Evolutionary conservation across 37 sponge, comb jelly and placozoan genomes (phyloP), one percentile per base, ranked within the genome.

Genomic region (Ephydatia muelleri): DNA sequence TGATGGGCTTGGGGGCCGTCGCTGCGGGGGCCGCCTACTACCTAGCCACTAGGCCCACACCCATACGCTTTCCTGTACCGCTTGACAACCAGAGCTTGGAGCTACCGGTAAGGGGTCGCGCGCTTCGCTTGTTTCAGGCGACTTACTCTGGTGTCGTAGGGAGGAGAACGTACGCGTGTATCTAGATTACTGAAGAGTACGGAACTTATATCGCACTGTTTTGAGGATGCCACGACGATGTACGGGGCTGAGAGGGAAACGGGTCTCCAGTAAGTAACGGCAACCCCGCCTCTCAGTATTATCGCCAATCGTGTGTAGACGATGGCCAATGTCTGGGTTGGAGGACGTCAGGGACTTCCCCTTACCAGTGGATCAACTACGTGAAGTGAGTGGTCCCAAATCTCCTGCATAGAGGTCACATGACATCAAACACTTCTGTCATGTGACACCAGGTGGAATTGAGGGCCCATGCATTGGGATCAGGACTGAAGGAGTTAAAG

Each of bases 241-340:
- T 95, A 95, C 70, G 88, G 92, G 23, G 81, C 83, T 85, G 82
- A 43, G 93, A 8, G 98, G 98, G 34, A 77, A 80, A 38, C 86
- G 87, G 32, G 81, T 86, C 27, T 89, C 95, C 3, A 80, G 95
- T 87, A 27, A 85, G 88, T 76, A 16, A 12, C 5, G 9, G 9
- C 29, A 29, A 5, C 21, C 29, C 4, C 27, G 3, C 27, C 34
- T 3, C 27, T 21, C 49, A n/a, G n/a, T n/a, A n/a, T n/a, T n/a
- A n/a, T n/a, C n/a, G n/a, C n/a, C n/a, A n/a, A n/a, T n/a, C n/a
- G n/a, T n/a, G n/a, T 14, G 21, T 65, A 91, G 95, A 80, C 28
- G 88, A 94, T 85, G 88, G 93, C 4, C 77, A 33, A 13, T 97
- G 97, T 49, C 75, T 97, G 43, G 97, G 97, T 14, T 78, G 83